Evolutionary conservation across 2,797 vertebrate genomes (phyloP).

Genomic region (Apogon talboti): DNA sequence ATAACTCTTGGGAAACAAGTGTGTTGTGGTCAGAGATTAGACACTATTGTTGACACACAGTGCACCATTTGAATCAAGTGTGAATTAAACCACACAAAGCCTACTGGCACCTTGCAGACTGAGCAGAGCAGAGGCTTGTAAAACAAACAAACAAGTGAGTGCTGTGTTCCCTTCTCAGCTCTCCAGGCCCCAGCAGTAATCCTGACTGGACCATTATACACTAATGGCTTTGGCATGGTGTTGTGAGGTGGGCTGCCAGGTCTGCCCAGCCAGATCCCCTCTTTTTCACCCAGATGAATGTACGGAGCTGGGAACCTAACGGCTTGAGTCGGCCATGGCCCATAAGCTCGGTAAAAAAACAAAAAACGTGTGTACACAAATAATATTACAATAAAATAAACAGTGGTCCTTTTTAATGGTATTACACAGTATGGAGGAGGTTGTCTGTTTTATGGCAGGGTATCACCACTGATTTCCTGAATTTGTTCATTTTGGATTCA

Average conservation of each 20-base stretch:
- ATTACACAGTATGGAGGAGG: slow-evolving; percentile 1
- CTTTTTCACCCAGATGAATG: slow-evolving; percentile 61
- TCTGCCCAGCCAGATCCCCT: slow-evolving; percentile 63
- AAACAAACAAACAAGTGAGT: slow-evolving; percentile 79
- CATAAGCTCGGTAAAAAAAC: slow-evolving; percentile 2
- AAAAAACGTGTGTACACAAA: slow-evolving; percentile 19
- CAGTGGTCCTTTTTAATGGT: slow-evolving; percentile 12
- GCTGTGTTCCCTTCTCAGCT: slow-evolving; percentile 68
- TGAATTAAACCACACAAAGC: slow-evolving; percentile 68
- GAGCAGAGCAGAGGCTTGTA: slow-evolving; percentile 66
- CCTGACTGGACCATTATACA: slow-evolving; percentile 80
- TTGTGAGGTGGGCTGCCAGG: slow-evolving; percentile 69
- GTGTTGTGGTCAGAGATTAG: slow-evolving; percentile 25
- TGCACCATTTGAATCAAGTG: slow-evolving; percentile 39
- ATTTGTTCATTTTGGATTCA: too few relatives aligned
- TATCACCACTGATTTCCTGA: too few relatives aligned
- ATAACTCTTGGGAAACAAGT: slow-evolving; percentile 41
- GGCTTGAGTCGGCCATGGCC: slow-evolving; percentile 26
- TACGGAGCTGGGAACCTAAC: slow-evolving; percentile 44
- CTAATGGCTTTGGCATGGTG: slow-evolving; percentile 75
- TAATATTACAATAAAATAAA: slow-evolving; percentile 15
- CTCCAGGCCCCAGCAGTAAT: slow-evolving; percentile 72
- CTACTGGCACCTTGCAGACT: slow-evolving; percentile 71
- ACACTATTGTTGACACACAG: slow-evolving; percentile 43
- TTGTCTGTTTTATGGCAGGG: neutral